Conservation (phyloP, 2,797 vertebrate genomes). For the Sebastes umbrosus region DNA sequence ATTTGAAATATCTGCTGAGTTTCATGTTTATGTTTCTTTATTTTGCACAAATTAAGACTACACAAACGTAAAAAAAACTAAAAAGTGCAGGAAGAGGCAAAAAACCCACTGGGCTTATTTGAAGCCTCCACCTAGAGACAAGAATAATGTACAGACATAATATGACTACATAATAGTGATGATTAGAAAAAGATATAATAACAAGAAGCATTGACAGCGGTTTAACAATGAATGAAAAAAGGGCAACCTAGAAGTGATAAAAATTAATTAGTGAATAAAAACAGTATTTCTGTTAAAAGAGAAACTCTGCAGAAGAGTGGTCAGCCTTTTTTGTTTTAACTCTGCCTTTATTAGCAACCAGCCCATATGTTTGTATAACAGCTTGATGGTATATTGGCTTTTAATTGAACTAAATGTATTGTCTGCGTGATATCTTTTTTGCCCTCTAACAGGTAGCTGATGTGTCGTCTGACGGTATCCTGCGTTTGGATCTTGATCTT, state of each 20-base stretch:
- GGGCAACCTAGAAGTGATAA: background rate
- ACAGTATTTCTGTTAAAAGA: background rate
- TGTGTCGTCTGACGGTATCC: constrained; percentile 87
- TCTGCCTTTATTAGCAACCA: background rate
- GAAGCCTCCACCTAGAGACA: too few species aligned
- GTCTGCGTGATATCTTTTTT: background rate
- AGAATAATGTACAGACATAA: too few species aligned
- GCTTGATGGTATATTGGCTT: background rate
- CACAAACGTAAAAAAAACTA: too few species aligned
- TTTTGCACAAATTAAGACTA: too few species aligned
- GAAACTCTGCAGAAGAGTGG: background rate
- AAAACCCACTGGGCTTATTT: too few species aligned
- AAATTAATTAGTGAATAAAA: background rate
- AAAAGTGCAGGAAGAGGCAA: too few species aligned
- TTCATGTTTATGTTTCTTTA: background rate
- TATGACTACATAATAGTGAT: too few species aligned
- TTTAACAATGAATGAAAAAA: background rate
- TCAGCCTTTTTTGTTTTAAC: too few species aligned
- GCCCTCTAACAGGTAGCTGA: constrained; percentile 82
- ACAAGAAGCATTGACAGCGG: background rate
- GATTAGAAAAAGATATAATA: too few species aligned
- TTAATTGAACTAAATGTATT: background rate
- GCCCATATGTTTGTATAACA: background rate
- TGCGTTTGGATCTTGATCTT: constrained; percentile 88
- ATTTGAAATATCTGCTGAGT: background rate